Percentiles rank a stretch among this genome's conserved stretches.
Conservation (phyloP, 2,888 invertebrate species). For the Trachelus stipa region DNA sequence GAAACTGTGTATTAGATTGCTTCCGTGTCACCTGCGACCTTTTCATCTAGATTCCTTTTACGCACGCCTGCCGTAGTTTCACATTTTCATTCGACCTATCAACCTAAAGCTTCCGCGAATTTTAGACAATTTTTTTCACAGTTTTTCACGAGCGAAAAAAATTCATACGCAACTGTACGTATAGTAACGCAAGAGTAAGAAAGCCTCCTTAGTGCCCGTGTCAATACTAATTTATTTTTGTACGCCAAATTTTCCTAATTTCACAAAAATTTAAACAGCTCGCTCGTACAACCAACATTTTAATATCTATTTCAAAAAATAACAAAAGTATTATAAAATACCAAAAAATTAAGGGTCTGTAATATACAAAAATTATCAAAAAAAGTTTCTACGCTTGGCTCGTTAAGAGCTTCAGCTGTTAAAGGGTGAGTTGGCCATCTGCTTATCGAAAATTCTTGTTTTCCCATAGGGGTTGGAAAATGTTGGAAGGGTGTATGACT, state of each 20-base stretch:
- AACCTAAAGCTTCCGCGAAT: not conserved
- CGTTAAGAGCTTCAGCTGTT: not conserved
- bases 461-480: conserved; percentile 3
- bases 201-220: too few species aligned
- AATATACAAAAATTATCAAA: not conserved
- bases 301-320: too few species aligned
- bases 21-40: conserved; percentile 21
- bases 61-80: not conserved
- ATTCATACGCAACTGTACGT: too few species aligned
- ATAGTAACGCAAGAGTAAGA: too few species aligned
- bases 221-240: too few species aligned
- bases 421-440: not conserved
- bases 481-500: not conserved
- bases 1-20: conserved; percentile 20
- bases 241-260: too few species aligned
- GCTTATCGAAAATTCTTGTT: conserved; percentile 9
- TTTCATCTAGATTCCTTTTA: not conserved
- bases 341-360: not conserved
- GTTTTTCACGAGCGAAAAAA: too few species aligned
- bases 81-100: not conserved
- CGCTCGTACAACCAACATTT: too few species aligned
- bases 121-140: not conserved
- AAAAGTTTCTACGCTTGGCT: not conserved
- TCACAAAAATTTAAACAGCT: too few species aligned
- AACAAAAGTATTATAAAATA: too few species aligned